These are phyloP conservation scores for Macrochelys suwanniensis DNA, from an alignment of 2,797 vertebrate species.

Conservation along the genomic window DNA sequence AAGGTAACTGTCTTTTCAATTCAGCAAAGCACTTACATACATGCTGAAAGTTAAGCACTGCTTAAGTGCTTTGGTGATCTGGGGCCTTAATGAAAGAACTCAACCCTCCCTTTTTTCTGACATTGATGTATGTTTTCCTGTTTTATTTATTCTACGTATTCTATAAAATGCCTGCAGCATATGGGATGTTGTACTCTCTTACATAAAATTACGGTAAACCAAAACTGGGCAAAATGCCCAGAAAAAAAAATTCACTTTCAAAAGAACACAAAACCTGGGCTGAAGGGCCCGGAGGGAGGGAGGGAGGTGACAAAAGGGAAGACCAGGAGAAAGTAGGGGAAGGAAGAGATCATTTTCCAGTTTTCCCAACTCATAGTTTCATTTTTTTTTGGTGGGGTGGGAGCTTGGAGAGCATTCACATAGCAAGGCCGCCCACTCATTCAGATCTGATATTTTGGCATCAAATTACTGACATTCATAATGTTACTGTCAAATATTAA, in stretches of 20 bases:
- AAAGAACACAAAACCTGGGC: not conserved
- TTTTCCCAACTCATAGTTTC: not conserved
- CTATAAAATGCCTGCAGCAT: not conserved
- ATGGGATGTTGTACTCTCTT: not conserved
- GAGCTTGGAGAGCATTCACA: no score
- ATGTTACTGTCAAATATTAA: not conserved
- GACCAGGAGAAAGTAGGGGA: not conserved
- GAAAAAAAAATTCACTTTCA: not conserved
- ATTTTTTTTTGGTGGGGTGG: not conserved
- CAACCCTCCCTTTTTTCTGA: accelerated
- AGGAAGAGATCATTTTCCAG: not conserved
- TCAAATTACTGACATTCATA: not conserved
- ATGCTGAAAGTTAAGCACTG: not conserved
- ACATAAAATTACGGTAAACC: not conserved
- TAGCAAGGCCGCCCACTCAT: not conserved
- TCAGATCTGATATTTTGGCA: not conserved
- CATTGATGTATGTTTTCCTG: not conserved
- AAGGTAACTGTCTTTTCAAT: no score
- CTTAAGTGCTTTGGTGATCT: not conserved
- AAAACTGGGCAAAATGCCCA: not conserved
- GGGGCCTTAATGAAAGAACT: not conserved
- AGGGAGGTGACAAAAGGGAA: not conserved
- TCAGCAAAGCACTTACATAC: not conserved
- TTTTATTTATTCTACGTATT: not conserved
- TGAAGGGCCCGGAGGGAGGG: not conserved